Evolutionary conservation across 2,888 invertebrate species (phyloP).

Genomic region (Colostygia pectinataria): DNA sequence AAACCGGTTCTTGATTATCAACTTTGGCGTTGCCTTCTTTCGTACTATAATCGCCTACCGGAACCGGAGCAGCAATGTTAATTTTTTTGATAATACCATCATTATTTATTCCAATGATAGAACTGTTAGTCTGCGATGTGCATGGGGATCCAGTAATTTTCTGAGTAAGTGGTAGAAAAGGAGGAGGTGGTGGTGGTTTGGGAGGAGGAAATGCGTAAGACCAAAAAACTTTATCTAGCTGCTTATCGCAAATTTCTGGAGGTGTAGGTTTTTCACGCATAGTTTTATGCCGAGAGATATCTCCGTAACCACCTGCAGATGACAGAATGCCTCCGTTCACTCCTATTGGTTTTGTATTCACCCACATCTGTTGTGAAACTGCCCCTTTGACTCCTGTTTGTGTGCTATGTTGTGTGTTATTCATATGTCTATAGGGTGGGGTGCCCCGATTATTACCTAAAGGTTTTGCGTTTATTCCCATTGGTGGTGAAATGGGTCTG

Average conservation of each 20-base stretch:
- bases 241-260: constrained; percentile 4
- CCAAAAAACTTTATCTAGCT: constrained; percentile 1
- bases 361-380: neutral
- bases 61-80: constrained; percentile 18
- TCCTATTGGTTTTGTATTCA: too few species aligned
- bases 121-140: neutral
- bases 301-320: neutral
- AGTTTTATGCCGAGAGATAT: neutral
- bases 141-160: constrained; percentile 1
- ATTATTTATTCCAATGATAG: constrained; percentile 36
- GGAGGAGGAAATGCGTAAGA: constrained; percentile 16
- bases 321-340: too few species aligned
- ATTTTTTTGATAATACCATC: constrained; percentile 37
- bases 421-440: too few species aligned
- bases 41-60: neutral
- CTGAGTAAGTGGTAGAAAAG: constrained; percentile 10
- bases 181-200: constrained; percentile 23
- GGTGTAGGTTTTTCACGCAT: neutral
- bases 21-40: neutral
- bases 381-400: neutral
- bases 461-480: too few species aligned
- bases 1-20: neutral
- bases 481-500: neutral
- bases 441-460: too few species aligned
- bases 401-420: too few species aligned